Conservation (phyloP, 2,888 invertebrate genomes). For the Acleris laterana region DNA sequence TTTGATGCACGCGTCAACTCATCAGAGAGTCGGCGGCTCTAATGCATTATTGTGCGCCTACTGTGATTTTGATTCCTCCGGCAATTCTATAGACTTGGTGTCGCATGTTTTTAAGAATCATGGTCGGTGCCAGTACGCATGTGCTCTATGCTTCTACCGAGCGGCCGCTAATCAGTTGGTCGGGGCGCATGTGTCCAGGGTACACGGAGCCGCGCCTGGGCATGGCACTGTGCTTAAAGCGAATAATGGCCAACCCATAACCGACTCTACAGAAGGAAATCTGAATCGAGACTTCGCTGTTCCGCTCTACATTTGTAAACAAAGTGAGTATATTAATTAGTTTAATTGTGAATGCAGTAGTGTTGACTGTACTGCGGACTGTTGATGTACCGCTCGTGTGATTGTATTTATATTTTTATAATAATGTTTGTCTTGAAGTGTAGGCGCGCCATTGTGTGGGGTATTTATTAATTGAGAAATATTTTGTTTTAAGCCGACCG, state of each 20-base stretch:
- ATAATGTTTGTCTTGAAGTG: background rate
- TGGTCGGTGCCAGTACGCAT: constrained; percentile 85
- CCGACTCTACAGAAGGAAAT: constrained; percentile 44
- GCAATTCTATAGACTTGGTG: constrained; percentile 70
- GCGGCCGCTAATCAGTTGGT: constrained; percentile 85
- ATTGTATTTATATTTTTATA: background rate
- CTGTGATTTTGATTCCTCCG: constrained; percentile 74
- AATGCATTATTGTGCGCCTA: constrained; percentile 85
- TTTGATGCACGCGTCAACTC: constrained; percentile 67
- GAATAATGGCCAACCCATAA: constrained; percentile 42
- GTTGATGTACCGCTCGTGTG: constrained; percentile 8
- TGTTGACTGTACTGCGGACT: background rate
- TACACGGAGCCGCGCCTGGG: constrained; percentile 52
- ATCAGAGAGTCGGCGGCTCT: constrained; percentile 61
- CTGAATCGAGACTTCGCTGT: constrained; percentile 66
- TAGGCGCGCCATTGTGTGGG: constrained; percentile 5
- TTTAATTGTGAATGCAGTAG: constrained; percentile 5
- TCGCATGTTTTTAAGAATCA: constrained; percentile 86
- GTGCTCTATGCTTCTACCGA: constrained; percentile 88
- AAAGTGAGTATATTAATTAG: constrained; percentile 51
- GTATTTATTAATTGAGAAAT: constrained; percentile 6
- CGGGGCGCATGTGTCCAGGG: constrained; percentile 80
- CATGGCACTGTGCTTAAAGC: constrained; percentile 49
- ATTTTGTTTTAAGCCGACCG: constrained; percentile 42
- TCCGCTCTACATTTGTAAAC: constrained; percentile 60